Percentiles rank a stretch among this genome's conserved stretches.
Evolutionary conservation across 1,140 invertebrate genomes (phyloP).

Genomic region (Littorina saxatilis): DNA sequence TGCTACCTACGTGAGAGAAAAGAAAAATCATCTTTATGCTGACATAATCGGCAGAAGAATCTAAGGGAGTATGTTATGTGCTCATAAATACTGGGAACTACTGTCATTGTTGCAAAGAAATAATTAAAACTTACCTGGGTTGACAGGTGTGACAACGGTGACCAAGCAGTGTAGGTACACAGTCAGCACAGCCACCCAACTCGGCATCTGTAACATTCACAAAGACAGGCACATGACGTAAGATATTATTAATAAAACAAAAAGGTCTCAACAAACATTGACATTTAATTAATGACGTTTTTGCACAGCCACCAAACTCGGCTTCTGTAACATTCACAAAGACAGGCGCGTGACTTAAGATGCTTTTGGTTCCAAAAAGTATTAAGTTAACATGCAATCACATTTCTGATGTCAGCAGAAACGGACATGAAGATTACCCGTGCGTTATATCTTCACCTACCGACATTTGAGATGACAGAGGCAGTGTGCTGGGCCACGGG

Average conservation of each 20-base stretch:
- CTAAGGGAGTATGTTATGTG: too few species aligned
- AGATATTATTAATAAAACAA: not conserved
- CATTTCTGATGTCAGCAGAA: not conserved
- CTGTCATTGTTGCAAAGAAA: not conserved
- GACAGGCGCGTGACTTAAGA: not conserved
- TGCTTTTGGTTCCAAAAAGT: not conserved
- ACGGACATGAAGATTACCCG: not conserved
- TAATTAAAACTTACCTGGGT: constrained; percentile 1
- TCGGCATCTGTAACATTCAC: constrained; percentile 15
- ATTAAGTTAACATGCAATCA: not conserved
- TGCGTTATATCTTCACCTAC: not conserved
- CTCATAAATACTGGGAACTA: not conserved
- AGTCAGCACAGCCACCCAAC: constrained; percentile 29
- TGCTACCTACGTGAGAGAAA: too few species aligned
- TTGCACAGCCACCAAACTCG: constrained; percentile 17
- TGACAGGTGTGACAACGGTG: constrained; percentile 25
- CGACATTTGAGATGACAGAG: not conserved
- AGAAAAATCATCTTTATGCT: too few species aligned
- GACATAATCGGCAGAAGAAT: too few species aligned
- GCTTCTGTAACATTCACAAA: not conserved
- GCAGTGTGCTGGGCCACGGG: not conserved
- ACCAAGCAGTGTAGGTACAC: constrained; percentile 25
- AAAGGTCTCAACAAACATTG: not conserved
- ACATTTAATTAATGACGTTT: not conserved
- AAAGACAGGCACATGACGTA: not conserved